phyloP scores from a whole-genome alignment of 1,140 invertebrate genomes.

The Drosophila littoralis region DNA sequence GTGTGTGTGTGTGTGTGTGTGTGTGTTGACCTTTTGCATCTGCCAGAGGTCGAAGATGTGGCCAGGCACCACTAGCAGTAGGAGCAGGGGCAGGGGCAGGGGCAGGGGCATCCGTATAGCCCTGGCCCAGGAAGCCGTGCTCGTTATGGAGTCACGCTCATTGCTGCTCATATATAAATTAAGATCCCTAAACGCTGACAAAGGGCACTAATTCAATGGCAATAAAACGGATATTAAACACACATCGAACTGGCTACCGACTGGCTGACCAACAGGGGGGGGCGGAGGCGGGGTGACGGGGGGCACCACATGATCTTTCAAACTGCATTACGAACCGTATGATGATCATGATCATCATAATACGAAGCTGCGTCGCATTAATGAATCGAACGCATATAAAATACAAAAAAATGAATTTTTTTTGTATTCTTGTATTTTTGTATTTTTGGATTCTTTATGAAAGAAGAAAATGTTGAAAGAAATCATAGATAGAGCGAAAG shows the following conservation, averaged over 20 bases:
- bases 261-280: constrained; percentile 13
- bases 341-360: constrained; percentile 1
- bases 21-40: constrained; percentile 73
- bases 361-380: constrained; percentile 27
- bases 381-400: constrained; percentile 27
- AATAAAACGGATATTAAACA: constrained; percentile 83
- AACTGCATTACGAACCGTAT: neutral
- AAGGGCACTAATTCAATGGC: constrained; percentile 81
- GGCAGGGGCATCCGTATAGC: neutral
- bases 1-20: constrained; percentile 36
- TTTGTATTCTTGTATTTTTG: constrained; percentile 34
- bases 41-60: constrained; percentile 65
- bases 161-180: constrained; percentile 74
- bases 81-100: constrained; percentile 7
- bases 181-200: constrained; percentile 81
- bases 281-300: neutral
- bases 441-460: constrained; percentile 55
- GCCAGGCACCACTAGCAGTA: constrained; percentile 6
- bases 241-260: constrained; percentile 78
- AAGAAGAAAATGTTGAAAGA: constrained; percentile 65
- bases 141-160: constrained; percentile 77
- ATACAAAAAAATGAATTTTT: constrained; percentile 53
- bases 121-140: constrained; percentile 50
- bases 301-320: constrained; percentile 5
- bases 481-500: constrained; percentile 40